Evolutionary conservation across 2,888 invertebrate genomes (phyloP), one percentile per base, ranked within the genome.

Genomic region (Pachydiplax longipennis): DNA sequence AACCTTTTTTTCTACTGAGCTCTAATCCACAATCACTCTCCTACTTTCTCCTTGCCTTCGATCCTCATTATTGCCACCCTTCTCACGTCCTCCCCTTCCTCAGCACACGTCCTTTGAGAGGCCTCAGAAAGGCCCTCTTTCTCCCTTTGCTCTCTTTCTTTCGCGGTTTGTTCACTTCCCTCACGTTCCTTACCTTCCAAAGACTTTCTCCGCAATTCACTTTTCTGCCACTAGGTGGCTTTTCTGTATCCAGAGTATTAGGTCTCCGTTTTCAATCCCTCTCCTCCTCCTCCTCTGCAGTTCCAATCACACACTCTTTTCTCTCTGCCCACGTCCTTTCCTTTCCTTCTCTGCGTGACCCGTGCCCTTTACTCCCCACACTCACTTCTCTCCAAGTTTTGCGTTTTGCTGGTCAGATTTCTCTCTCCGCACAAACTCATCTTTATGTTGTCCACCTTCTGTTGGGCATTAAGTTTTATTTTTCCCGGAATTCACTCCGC

Each of bases 31-130:
- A 48, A 48, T 48, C 37, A 10, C 44, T 25, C 12, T 48, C 53
- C 4, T 48, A 13, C 53, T 53, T n/a, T 58, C 31, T 18, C 18
- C 31, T 18, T 22, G 8, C 37, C 25, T n/a, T n/a, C 83, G 83
- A 53, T 35, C 18, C 58, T 83, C 83, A 83, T 58, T 83, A 83
- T 83, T 83, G 83, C 83, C 53, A 83, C 58, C 53, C 83, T 83
- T 25, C 35, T 83, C 83, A 83, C 83, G 83, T 83, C 35, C 48
- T 44, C 48, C 48, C 25, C 18, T 31, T 83, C 58, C 31, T 35
- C 53, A 15, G 31, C 0, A 15, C 31, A 48, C 31, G 35, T 58
- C 53, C 58, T 53, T 15, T 53, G 53, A 83, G 31, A 25, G 58
- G 15, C 83, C 53, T n/a, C 44, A 37, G 53, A 53, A 53, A 53